Base-by-base conservation (phyloP, 1,140 invertebrate genomes). In the Lordiphosa mommai region DNA sequence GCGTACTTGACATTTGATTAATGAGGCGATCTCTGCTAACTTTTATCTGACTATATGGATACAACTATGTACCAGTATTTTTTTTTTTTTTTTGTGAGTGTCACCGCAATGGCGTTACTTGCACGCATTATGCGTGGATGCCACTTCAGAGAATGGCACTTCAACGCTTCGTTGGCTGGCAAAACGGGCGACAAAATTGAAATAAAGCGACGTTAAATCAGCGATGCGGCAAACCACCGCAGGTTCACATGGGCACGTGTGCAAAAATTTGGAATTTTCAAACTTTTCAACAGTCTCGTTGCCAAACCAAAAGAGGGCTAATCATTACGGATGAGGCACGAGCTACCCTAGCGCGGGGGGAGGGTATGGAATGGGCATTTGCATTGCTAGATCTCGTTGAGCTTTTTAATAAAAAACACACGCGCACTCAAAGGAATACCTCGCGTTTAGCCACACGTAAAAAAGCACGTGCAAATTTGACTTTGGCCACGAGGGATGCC, bases 1-100 rank as follows among this genome's bases (percentile, higher is more conserved):
- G 46, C 50, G 50, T 30, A 55, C 66, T 72, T 50, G 49, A 64
- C 53, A 51, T 50, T 68, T 72, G 69, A 72, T 72, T 65, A 72
- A 72, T 70, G 69, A 66, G 65, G 41, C 14, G 27, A 38, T 36
- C 48, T 27, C 32, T 13, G 58, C 37, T 20, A 48, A 57, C 41
- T 41, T 58, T 57, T 58, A 46, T 46, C 33, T 41, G 33, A 33
- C 41, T 52, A 2, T n/a, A 27, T 2, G 3, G 17, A 36, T 13
- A 16, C 47, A 46, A 32, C 52, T 61, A 40, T 44, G 16, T 29
- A 55, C 16, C 7, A 38, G 16, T 16, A 16, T 4, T 27, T 38
- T 37, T 51, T 38, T 38, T 9, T 29, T 13, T 4, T 48, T 59
- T 48, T 38, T 53, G 23, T 29, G 29, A n/a, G 34, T 36, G 48